Percentiles rank a stretch among this genome's conserved stretches.
These are phyloP conservation scores for Smutsia temminckii DNA, from an alignment of 2,797 vertebrate genomes.

Conservation along the genomic window DNA sequence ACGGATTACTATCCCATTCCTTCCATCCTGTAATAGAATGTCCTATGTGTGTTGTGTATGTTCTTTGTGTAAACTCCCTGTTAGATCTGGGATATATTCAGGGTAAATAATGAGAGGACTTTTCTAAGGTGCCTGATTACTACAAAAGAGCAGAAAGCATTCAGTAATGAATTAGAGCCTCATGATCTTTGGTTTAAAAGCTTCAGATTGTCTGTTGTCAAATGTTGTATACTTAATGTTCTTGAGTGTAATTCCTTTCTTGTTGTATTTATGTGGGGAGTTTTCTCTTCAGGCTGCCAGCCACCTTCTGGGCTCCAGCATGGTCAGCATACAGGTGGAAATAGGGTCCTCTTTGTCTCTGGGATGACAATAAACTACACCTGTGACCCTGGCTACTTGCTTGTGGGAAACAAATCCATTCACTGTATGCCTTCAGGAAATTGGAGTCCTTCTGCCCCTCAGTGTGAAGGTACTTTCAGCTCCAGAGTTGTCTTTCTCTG, in stretches of 20 bases:
- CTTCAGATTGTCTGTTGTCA: neutral
- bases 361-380: conserved; percentile 76
- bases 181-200: neutral
- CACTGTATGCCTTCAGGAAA: conserved; percentile 66
- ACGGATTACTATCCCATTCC: neutral
- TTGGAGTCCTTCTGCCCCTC: conserved; percentile 78
- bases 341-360: conserved; percentile 20
- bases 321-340: conserved; percentile 57
- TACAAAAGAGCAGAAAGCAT: neutral
- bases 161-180: neutral
- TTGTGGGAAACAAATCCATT: conserved; percentile 71
- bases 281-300: conserved; percentile 68
- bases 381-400: conserved; percentile 78
- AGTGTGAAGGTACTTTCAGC: conserved; percentile 70
- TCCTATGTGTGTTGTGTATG: neutral
- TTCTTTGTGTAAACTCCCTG: neutral
- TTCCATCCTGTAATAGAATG: neutral
- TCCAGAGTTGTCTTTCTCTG: neutral
- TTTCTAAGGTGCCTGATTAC: neutral
- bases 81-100: neutral
- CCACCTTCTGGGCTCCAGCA: conserved; percentile 60
- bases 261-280: conserved; percentile 28
- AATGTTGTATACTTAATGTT: neutral
- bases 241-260: neutral
- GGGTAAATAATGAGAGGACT: neutral